These are phyloP conservation scores for Nyctibius bracteatus DNA, from an alignment of 2,113 vertebrate genomes.

Conservation along the genomic window DNA sequence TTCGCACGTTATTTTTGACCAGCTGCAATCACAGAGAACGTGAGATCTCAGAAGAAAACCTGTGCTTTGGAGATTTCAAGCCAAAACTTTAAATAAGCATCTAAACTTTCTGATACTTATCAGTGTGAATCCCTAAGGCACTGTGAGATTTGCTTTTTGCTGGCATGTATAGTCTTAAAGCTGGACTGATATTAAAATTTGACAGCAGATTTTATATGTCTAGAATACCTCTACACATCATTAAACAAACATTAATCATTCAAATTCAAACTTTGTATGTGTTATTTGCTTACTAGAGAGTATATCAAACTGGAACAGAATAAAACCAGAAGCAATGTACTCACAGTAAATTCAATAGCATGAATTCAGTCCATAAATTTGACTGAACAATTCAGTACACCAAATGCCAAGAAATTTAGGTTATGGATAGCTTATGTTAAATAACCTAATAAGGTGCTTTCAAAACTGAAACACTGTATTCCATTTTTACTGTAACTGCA, in stretches of 20 bases:
- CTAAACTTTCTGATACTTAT: slow-evolving; percentile 26
- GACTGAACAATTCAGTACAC: not conserved
- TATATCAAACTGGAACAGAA: not conserved
- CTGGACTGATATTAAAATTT: slow-evolving; percentile 16
- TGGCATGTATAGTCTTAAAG: not conserved
- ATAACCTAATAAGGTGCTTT: not conserved
- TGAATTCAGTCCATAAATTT: not conserved
- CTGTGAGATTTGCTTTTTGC: not conserved
- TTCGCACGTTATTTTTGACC: not conserved
- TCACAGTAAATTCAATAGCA: not conserved
- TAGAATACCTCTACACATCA: slow-evolving; percentile 5
- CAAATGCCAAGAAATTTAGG: not conserved
- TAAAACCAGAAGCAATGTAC: not conserved
- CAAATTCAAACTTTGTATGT: not conserved
- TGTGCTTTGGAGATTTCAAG: slow-evolving; percentile 17
- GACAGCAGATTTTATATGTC: slow-evolving; percentile 5
- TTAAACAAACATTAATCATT: slow-evolving; percentile 40
- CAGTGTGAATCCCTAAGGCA: not conserved
- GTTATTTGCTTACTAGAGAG: not conserved
- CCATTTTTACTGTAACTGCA: not conserved
- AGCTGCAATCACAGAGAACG: not conserved
- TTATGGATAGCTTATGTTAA: not conserved
- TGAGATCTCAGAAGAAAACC: slow-evolving; percentile 23
- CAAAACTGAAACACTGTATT: not conserved
- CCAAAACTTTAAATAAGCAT: slow-evolving; percentile 40